A percentile compares a stretch with the other conserved stretches of the same genome.
These are phyloP conservation scores for Gila orcuttii DNA, from an alignment of 2,113 vertebrate genomes.

Conservation along the genomic window DNA sequence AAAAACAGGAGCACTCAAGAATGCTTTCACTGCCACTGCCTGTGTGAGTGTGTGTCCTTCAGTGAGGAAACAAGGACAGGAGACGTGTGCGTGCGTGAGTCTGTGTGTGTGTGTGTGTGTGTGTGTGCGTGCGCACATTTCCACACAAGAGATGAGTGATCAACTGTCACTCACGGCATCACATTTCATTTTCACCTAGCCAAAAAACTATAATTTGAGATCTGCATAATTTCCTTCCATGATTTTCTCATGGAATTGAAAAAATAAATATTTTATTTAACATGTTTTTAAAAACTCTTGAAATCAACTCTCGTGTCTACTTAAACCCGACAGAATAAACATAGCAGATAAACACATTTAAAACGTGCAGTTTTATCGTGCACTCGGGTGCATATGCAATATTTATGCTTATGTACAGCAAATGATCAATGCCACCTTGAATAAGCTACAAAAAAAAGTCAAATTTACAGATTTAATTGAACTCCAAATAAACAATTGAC, in stretches of 20 bases:
- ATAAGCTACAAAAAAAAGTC: not conserved
- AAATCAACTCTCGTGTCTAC: no score
- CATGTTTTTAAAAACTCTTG: no score
- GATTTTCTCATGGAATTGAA: no score
- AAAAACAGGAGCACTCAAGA: not conserved
- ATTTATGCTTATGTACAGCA: not conserved
- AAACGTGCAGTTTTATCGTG: no score
- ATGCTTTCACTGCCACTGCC: not conserved
- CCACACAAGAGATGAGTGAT: not conserved
- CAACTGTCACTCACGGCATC: not conserved
- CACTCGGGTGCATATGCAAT: no score
- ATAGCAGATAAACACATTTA: no score
- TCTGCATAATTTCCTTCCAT: no score
- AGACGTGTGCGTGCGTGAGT: not conserved
- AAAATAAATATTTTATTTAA: no score
- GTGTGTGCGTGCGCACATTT: not conserved
- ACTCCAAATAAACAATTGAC: no score
- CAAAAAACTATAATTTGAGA: no score
- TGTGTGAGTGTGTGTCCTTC: not conserved
- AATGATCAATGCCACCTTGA: not conserved
- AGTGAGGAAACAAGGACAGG: slow-evolving; percentile 4
- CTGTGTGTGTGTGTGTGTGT: not conserved
- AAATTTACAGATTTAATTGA: no score
- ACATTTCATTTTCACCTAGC: not conserved
- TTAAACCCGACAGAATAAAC: no score